These are phyloP conservation scores for Chaenodraco wilsoni DNA, from an alignment of 2,797 vertebrate species.

Conservation along the genomic window DNA sequence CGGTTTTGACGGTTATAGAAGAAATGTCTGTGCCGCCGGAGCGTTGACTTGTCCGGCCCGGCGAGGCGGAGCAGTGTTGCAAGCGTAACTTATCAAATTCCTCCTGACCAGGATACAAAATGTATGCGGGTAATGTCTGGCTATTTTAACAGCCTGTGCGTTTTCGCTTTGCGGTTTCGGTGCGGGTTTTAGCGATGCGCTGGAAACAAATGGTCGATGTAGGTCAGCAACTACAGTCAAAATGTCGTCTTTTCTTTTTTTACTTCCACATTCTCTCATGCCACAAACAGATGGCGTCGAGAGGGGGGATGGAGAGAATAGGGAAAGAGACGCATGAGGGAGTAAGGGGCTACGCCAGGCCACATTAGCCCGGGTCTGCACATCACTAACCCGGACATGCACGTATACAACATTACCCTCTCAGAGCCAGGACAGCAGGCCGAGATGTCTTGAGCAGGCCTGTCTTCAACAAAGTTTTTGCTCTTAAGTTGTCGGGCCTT, in stretches of 20 bases:
- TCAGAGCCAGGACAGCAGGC: conserved; percentile 36
- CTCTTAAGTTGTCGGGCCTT: conserved; percentile 59
- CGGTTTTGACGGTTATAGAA: not conserved
- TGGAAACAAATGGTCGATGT: conserved; percentile 62
- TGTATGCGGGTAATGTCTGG: conserved; percentile 16
- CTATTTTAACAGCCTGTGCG: conserved; percentile 1
- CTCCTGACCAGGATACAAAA: conserved; percentile 60
- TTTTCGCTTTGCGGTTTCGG: not conserved
- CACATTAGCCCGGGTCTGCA: conserved; percentile 68
- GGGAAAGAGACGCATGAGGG: conserved; percentile 76
- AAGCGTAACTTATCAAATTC: conserved; percentile 79
- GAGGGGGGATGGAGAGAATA: conserved; percentile 70
- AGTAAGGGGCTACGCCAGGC: conserved; percentile 72
- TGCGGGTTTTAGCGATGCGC: conserved; percentile 20
- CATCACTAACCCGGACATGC: conserved; percentile 43
- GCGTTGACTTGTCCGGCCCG: conserved; percentile 74
- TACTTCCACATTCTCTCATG: conserved; percentile 80
- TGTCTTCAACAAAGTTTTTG: conserved; percentile 66
- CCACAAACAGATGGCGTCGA: conserved; percentile 84
- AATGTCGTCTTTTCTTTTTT: conserved; percentile 81
- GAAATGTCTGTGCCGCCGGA: conserved; percentile 33
- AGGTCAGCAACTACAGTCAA: conserved; percentile 79
- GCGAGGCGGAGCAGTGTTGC: conserved; percentile 75
- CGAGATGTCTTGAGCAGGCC: conserved; percentile 48
- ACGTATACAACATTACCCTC: conserved; percentile 19